Evolutionary conservation across 2,888 invertebrate genomes (phyloP).

Genomic region (Polietes domitor): DNA sequence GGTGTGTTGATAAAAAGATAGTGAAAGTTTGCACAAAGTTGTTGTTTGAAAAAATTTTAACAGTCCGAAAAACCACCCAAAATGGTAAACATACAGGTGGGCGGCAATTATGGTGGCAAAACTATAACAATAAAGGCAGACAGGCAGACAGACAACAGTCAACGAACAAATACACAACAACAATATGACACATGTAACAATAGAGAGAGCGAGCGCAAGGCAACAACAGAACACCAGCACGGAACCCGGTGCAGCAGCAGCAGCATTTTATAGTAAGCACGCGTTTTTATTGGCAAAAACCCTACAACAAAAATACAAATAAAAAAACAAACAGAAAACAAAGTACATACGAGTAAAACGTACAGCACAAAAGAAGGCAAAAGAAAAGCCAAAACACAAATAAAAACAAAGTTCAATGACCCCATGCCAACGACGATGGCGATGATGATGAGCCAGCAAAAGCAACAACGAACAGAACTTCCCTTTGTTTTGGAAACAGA

Average conservation of each 20-base stretch:
- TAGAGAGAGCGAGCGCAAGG: background rate
- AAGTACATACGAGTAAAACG: conserved; percentile 24
- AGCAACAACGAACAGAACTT: conserved; percentile 33
- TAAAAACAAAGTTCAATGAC: conserved; percentile 56
- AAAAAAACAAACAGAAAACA: conserved; percentile 36
- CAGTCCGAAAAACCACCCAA: no score
- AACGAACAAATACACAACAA: background rate
- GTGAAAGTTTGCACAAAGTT: background rate
- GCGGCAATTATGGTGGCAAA: no score
- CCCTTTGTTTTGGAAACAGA: conserved; percentile 58
- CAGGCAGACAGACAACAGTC: background rate
- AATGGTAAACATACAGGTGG: no score
- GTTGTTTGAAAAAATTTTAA: background rate
- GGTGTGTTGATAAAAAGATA: background rate
- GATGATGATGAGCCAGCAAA: background rate
- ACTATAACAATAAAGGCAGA: no score
- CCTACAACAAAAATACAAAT: conserved; percentile 37
- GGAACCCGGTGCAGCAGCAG: background rate
- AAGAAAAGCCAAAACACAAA: conserved; percentile 8
- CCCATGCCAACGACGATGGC: background rate
- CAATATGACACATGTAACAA: background rate
- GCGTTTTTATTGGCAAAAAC: conserved; percentile 52
- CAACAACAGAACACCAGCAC: background rate
- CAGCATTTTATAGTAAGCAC: conserved; percentile 19
- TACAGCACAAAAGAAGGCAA: conserved; percentile 28